These are phyloP conservation scores for Zonotrichia leucophrys DNA, from an alignment of 2,113 vertebrate genomes.

Conservation along the genomic window DNA sequence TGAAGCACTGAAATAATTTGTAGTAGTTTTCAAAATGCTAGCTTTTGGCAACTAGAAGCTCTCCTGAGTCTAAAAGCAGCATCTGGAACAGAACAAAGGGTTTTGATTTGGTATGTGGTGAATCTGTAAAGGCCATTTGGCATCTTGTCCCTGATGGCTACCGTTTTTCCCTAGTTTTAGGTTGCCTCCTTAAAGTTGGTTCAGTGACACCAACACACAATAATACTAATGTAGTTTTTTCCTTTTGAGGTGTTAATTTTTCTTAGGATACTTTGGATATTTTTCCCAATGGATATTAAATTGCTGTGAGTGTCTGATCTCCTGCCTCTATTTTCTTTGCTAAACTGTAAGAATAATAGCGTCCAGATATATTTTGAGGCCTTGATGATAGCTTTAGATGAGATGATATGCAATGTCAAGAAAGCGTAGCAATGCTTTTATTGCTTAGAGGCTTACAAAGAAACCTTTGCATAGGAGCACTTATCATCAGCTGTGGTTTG, in stretches of 20 bases:
- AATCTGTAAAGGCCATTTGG: background rate
- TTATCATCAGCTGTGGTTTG: background rate
- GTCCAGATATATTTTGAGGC: background rate
- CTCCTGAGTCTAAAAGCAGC: background rate
- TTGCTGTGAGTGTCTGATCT: background rate
- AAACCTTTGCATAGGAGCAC: background rate
- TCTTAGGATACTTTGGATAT: background rate
- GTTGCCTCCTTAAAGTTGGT: background rate
- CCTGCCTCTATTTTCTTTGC: background rate
- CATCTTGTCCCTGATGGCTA: background rate
- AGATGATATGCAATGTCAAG: background rate
- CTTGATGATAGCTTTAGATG: background rate
- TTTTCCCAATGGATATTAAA: background rate
- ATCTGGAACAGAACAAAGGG: background rate
- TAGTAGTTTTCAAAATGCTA: background rate
- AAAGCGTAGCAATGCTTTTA: background rate
- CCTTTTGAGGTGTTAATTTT: background rate
- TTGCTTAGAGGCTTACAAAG: background rate
- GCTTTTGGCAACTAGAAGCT: background rate
- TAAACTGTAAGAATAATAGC: background rate
- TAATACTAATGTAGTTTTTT: background rate
- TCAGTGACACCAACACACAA: background rate
- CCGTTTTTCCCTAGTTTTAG: background rate
- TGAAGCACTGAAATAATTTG: background rate
- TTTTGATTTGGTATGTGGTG: fast-evolving